phyloP scores from a whole-genome alignment of 2,888 invertebrate species.

The Microplitis manilae region DNA sequence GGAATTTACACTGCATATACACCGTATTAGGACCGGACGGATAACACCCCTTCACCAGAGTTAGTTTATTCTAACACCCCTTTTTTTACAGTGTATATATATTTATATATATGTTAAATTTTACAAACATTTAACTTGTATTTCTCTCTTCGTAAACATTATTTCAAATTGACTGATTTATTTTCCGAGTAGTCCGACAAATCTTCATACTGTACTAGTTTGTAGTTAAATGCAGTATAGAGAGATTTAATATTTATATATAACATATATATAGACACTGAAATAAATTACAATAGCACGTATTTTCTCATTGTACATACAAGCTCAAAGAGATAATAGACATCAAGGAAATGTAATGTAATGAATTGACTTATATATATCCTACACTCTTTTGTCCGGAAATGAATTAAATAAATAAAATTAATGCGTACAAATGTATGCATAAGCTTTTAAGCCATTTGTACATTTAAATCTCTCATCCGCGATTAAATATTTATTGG shows the following conservation, averaged over 20 bases:
- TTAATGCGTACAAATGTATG: neutral
- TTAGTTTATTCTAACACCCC: too few relatives aligned
- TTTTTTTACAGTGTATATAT: too few relatives aligned
- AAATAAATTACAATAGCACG: neutral
- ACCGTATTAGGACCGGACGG: too few relatives aligned
- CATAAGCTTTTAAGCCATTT: neutral
- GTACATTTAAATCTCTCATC: too few relatives aligned
- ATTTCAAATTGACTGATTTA: neutral
- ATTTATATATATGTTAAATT: too few relatives aligned
- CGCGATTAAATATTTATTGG: neutral
- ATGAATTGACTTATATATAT: neutral
- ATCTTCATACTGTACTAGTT: neutral
- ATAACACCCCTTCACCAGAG: too few relatives aligned
- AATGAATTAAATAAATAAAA: neutral
- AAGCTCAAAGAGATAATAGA: neutral
- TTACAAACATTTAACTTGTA: too few relatives aligned
- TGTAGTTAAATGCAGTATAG: neutral
- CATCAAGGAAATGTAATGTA: constrained; percentile 1
- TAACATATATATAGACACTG: neutral
- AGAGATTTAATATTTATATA: neutral
- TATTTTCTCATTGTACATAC: neutral
- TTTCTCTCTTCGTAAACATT: neutral
- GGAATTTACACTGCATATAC: too few relatives aligned
- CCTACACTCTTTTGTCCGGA: neutral
- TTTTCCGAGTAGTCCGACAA: neutral